Evolutionary conservation across 2,888 invertebrate genomes (phyloP), one percentile per base, ranked within the genome.

Genomic region (Thymelicus lineola): DNA sequence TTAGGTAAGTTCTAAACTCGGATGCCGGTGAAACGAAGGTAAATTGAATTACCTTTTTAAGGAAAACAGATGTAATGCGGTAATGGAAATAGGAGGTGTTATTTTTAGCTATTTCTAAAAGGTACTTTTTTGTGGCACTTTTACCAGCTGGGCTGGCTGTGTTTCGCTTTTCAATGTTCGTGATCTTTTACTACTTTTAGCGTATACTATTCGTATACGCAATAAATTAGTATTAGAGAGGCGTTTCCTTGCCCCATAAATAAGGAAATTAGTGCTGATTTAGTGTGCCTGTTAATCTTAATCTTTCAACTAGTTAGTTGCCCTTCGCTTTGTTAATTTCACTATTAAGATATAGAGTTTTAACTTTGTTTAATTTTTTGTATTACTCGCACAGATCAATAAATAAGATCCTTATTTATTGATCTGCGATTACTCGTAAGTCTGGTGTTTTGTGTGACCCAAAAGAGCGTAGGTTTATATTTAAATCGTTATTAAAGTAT

Each of bases 1-100:
- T 61, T 71, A 72, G 72, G 48, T 50, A 50, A 50, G 71, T 76
- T 74, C 68, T 64, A 73, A 72, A 75, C 70, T 71, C 68, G 38
- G 53, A 68, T 36, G 63, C 74, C 70, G 46, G 72, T 67, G 72
- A 71, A 75, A 70, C 64, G 67, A 66, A 63, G 63, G 66, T 66
- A 67, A 71, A 69, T 75, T 71, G 69, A 74, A 72, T 71, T 71
- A 73, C 70, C 60, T 73, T 64, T 53, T 67, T 36, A 68, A 68
- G 67, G 55, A 46, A 61, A 35, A 36, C 67, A 46, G 48, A 7
- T n/a, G 7, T 28, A 48, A 46, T 59, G 67, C 35, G 28, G 28
- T 55, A 61, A 61, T 61, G 50, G 58, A 9, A 53, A 58, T 66
- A 48, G 58, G 48, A 66, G 42, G 14, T 42, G 64, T 64, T 53